A percentile compares a stretch with the other conserved stretches of the same genome.
These are phyloP conservation scores for Chaetorhynchus papuensis DNA, from an alignment of 2,113 vertebrate species.

Conservation along the genomic window DNA sequence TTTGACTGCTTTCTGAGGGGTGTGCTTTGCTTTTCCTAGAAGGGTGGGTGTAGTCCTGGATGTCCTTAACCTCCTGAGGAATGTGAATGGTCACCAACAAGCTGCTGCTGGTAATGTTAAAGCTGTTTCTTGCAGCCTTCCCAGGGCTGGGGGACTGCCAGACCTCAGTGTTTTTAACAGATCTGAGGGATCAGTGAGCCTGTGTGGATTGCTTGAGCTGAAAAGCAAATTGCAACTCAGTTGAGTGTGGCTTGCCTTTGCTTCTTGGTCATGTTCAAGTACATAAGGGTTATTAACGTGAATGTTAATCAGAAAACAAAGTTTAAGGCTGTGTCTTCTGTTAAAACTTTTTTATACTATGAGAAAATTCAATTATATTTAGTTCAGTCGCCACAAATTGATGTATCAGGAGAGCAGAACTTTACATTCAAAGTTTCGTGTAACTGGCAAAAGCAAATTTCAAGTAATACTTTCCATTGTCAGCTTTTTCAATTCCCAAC, in stretches of 20 bases:
- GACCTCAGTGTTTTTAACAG: slow-evolving; percentile 1
- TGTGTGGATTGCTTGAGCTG: not conserved
- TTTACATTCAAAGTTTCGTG: not conserved
- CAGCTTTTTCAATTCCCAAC: not conserved
- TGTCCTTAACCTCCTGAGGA: not conserved
- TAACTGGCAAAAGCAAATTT: not conserved
- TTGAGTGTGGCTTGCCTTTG: not conserved
- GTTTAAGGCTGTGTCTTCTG: not conserved
- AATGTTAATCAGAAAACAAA: not conserved
- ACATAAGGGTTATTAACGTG: not conserved
- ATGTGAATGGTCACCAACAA: not conserved
- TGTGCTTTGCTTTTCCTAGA: not conserved
- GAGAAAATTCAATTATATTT: not conserved
- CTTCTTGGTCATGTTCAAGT: not conserved
- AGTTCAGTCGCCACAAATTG: not conserved
- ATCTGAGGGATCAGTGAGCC: not conserved
- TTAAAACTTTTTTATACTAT: not conserved
- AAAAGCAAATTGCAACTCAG: not conserved
- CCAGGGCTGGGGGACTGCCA: not conserved
- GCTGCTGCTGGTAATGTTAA: not conserved
- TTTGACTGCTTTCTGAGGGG: not conserved
- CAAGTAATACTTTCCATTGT: not conserved
- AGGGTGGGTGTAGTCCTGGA: not conserved
- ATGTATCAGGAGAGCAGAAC: not conserved
- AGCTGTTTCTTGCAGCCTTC: not conserved